Evolutionary conservation across 2,113 vertebrate species (phyloP), one percentile per base, ranked within the genome.

Genomic region (Percopsis transmontana): DNA sequence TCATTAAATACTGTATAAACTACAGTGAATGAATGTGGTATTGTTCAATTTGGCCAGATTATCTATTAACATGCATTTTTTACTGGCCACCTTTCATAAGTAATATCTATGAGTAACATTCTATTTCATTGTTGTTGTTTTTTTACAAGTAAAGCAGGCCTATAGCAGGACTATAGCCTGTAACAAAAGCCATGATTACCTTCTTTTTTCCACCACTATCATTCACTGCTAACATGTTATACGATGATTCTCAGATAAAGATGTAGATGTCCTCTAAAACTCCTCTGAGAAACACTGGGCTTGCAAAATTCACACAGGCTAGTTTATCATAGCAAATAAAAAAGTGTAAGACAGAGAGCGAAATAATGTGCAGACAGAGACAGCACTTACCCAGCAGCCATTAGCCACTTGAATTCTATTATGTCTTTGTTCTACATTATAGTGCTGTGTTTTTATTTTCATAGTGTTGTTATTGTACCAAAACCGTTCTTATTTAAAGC

Each of bases 301-400:
- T 41, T 50, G 48, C 38, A 51, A 54, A 58, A 63, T 58, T 21
- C 21, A 58, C 54, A 61, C 41, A 55, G 65, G 57, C 55, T 58
- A 21, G 66, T 55, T 64, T 71, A 63, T 63, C 45, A 58, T 33
- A 59, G 15, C 50, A 41, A 51, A 5, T 45, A 1, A 45, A 16
- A 45, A 5, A 45, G 42, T 10, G 15, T 45, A 16, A 45, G 42
- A 45, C 12, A 45, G 42, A 45, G 42, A 45, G 9, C 9, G 9
- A 45, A 45, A 14, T 5, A 14, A 45, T 14, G 42, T 14, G 42
- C 11, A 16, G 15, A 21, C 54, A 33, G 5, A 33, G 4, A 33
- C 27, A 33, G 27, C 27, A 33, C 27, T 33, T 33, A 6, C 27
- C 27, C 8, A 6, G 27, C 27, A 33, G 5, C 27, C 27, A 33